Percentiles rank a stretch among this genome's conserved stretches.
Evolutionary conservation across 2,797 vertebrate genomes (phyloP).

Genomic region (Neosalanx taihuensis): DNA sequence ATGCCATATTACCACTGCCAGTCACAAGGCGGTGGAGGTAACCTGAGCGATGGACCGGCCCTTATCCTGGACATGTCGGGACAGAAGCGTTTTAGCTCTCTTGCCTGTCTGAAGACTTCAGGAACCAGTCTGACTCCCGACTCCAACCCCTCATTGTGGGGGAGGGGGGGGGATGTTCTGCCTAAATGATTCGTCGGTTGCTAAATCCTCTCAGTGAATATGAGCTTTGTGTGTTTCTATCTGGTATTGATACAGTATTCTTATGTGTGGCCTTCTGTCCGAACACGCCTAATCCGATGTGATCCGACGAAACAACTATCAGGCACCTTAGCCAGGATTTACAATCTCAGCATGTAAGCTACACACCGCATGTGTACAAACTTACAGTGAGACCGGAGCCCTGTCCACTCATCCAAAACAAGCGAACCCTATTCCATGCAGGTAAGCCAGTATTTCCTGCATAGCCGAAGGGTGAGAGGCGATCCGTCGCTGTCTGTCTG

Average conservation of each 20-base stretch:
- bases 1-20: conserved; percentile 59
- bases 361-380: background rate
- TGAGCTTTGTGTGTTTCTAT: too few relatives aligned
- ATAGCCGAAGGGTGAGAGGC: background rate
- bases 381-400: background rate
- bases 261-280: too few relatives aligned
- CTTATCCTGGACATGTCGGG: conserved; percentile 22
- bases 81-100: conserved; percentile 24
- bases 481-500: background rate
- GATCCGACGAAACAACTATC: too few relatives aligned
- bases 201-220: background rate
- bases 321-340: too few relatives aligned
- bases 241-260: too few relatives aligned
- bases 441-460: conserved; percentile 16
- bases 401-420: too few relatives aligned
- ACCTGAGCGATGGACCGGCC: conserved; percentile 43
- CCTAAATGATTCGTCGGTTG: background rate
- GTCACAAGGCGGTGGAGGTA: conserved; percentile 43
- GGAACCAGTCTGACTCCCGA: conserved; percentile 25
- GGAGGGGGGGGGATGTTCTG: background rate
- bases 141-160: background rate
- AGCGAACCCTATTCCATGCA: background rate
- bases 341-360: too few relatives aligned
- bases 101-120: conserved; percentile 11
- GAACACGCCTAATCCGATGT: too few relatives aligned